phyloP scores from a whole-genome alignment of 2,888 invertebrate genomes.

The Eristalinus sepulchralis region DNA sequence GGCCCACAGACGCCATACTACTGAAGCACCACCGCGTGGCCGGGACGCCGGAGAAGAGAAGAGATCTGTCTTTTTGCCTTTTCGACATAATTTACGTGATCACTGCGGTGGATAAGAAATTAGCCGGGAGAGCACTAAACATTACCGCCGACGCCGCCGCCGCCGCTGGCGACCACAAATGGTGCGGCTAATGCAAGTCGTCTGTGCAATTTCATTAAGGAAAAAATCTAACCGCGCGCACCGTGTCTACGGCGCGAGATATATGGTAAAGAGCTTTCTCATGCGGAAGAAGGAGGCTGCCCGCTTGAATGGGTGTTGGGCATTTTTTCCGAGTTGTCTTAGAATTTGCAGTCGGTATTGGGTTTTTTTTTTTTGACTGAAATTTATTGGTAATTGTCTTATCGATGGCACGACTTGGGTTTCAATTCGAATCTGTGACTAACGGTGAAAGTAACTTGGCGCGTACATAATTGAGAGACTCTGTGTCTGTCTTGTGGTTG shows the following conservation, averaged over 20 bases:
- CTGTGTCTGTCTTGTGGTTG: neutral
- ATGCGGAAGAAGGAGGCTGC: conserved; percentile 45
- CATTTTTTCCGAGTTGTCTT: conserved; percentile 18
- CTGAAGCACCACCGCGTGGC: conserved; percentile 44
- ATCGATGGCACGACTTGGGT: conserved; percentile 65
- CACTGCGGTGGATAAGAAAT: conserved; percentile 65
- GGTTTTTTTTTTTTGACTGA: conserved; percentile 23
- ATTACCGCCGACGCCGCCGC: conserved; percentile 35
- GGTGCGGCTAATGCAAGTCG: conserved; percentile 18
- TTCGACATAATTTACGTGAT: conserved; percentile 68
- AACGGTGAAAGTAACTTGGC: conserved; percentile 40
- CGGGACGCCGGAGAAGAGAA: conserved; percentile 15
- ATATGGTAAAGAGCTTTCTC: conserved; percentile 27
- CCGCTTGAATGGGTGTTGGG: conserved; percentile 27
- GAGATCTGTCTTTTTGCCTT: conserved; percentile 37
- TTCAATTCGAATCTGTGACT: conserved; percentile 27
- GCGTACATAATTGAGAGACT: neutral
- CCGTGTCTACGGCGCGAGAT: conserved; percentile 36
- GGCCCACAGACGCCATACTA: conserved; percentile 50
- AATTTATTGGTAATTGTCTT: conserved; percentile 28
- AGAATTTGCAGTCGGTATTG: conserved; percentile 47
- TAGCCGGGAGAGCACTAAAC: conserved; percentile 49
- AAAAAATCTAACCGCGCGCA: neutral
- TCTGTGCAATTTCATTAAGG: conserved; percentile 51
- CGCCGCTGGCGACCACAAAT: conserved; percentile 1